A percentile compares a stretch with the other conserved stretches of the same genome.
These are phyloP conservation scores for Nyleta sp. DNA, from an alignment of 2,888 invertebrate species.

Conservation along the genomic window DNA sequence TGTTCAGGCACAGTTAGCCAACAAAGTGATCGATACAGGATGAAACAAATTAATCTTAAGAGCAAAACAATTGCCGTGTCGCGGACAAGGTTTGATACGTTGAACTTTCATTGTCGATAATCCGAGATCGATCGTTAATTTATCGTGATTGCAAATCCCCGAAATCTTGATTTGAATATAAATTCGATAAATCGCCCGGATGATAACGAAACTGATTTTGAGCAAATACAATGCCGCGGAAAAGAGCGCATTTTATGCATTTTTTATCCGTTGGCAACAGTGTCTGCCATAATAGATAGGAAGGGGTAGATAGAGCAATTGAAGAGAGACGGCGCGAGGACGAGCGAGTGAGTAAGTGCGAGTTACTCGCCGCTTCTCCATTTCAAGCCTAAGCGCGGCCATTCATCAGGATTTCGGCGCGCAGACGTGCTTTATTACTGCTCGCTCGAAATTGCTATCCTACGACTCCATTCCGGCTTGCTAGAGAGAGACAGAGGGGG, in stretches of 20 bases:
- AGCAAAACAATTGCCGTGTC: constrained; percentile 3
- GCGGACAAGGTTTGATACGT: no score
- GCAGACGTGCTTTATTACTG: constrained; percentile 83
- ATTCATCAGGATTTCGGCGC: constrained; percentile 81
- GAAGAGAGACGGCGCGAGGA: constrained; percentile 64
- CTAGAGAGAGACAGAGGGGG: constrained; percentile 56
- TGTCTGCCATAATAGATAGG: constrained; percentile 47
- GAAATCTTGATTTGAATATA: constrained; percentile 25
- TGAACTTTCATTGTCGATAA: no score
- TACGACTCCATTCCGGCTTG: constrained; percentile 81
- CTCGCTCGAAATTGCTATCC: constrained; percentile 83
- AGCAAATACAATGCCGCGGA: constrained; percentile 24
- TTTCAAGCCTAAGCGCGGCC: constrained; percentile 83
- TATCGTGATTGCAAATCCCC: constrained; percentile 2
- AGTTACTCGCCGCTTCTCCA: constrained; percentile 82
- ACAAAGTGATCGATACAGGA: no score
- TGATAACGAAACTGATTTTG: constrained; percentile 32
- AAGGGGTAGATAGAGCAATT: constrained; percentile 56
- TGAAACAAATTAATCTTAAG: no score
- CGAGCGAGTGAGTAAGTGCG: constrained; percentile 77
- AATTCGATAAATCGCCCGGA: neutral
- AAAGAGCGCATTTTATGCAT: constrained; percentile 48
- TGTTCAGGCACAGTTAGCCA: no score
- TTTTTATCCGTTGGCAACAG: constrained; percentile 55
- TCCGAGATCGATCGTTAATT: constrained; percentile 2